Base-by-base conservation (phyloP, 2,888 invertebrate species). In the Idaea straminata region DNA sequence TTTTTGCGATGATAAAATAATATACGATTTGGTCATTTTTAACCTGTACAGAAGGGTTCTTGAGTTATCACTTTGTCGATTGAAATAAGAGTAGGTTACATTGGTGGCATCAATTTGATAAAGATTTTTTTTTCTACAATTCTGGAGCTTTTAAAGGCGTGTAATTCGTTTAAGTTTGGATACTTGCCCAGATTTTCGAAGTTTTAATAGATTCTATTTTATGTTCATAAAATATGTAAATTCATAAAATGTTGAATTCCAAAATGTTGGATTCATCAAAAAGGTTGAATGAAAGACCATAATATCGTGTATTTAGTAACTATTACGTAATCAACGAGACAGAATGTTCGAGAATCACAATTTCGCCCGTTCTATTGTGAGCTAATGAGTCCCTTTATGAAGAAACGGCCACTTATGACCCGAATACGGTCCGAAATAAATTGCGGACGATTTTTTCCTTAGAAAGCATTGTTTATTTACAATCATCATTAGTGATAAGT, bases 401-500 rank as follows among this genome's bases (percentile, higher is more conserved):
- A 34, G 59, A 59, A 59, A 59, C 34, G 59, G 16, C 59, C 59
- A 59, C 59, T 59, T 59, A 59, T 59, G 59, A 59, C 25, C 34
- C 34, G 10, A 34, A 16, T 59, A 59, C 59, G 59, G 47, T 34
- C 59, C 34, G 16, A 6, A 59, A 34, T 59, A 59, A 25, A 59
- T 59, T 34, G 59, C 34, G 13, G 5, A 10, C 59, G 16, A 59
- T 59, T 59, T 16, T 15, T 59, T 59, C 25, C 59, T 59, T 13
- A 25, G 47, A 47, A 47, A 25, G 13, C 16, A 59, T 59, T 59
- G 59, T 59, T 59, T 59, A 59, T 59, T 16, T 59, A 59, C 34
- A 16, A 59, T 59, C 59, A 25, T 59, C 34, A 59, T 25, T 59
- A 59, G 59, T 47, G 62, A 64, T 65, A 70, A 65, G 68, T 64